Evolutionary conservation across 1,140 invertebrate genomes (phyloP), one percentile per base, ranked within the genome.

Genomic region (Tenebrio molitor): DNA sequence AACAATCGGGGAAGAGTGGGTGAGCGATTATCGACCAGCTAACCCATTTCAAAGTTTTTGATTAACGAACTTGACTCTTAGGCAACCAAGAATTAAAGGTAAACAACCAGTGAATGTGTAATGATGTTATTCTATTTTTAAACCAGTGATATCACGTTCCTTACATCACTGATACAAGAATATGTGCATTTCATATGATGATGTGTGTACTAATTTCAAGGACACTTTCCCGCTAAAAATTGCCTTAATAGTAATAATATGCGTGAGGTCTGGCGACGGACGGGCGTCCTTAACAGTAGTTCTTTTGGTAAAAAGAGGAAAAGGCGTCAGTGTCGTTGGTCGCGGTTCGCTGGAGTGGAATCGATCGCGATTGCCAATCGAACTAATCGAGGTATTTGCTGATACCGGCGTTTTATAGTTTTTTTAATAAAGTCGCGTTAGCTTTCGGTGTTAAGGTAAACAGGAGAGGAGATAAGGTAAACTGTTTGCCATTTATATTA

Each of bases 41-140:
- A n/a, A n/a, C n/a, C n/a, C n/a, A n/a, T n/a, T n/a, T n/a, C n/a
- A 39, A 39, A 39, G 6, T 39, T 29, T 58, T 8, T 25, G 23
- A 58, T 58, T 21, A 58, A 58, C 29, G 50, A 58, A 8, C 50
- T 6, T 29, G 21, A 14, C 1, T 29, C 1, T 12, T 58, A 58
- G 50, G 23, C 50, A 58, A 58, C 50, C 50, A 58, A 19, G 50
- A 58, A 58, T 58, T 25, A 29, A 77, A 75, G 76, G 76, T 77
- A 72, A 75, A 77, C 72, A 73, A 64, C 72, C n/a, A 62, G 2
- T 15, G 67, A 68, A 39, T 33, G 39, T 29, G 2, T 53, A 72
- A 39, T 77, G 76, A 77, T 77, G 72, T 70, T 69, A 74, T 66
- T 33, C 64, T 66, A 66, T 66, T 66, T 66, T 42, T 66, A 66